These are phyloP conservation scores for Drosophila arizonae DNA, from an alignment of 1,140 invertebrate species.

Conservation along the genomic window DNA sequence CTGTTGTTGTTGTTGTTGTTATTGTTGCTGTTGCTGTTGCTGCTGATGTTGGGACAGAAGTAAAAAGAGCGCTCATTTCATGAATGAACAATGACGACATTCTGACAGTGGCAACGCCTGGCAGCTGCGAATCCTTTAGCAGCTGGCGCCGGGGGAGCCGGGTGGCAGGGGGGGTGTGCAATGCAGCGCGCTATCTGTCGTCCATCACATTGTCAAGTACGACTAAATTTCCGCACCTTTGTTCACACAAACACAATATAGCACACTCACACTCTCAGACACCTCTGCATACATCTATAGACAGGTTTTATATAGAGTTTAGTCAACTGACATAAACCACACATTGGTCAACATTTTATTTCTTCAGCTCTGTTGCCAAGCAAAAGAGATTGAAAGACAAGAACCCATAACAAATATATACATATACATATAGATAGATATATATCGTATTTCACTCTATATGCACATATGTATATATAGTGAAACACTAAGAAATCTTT, in stretches of 20 bases:
- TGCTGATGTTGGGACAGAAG: slow-evolving; percentile 47
- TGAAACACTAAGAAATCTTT: too few species aligned
- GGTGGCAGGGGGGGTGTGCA: slow-evolving; percentile 1
- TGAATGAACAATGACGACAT: slow-evolving; percentile 81
- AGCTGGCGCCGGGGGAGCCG: neutral
- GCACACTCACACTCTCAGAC: too few species aligned
- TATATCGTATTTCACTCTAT: too few species aligned
- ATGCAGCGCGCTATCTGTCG: slow-evolving; percentile 64
- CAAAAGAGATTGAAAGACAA: neutral
- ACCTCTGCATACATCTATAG: neutral
- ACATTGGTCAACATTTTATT: slow-evolving; percentile 8
- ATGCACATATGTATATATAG: too few species aligned
- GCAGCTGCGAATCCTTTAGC: slow-evolving; percentile 18
- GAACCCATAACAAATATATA: neutral
- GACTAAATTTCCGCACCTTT: slow-evolving; percentile 64
- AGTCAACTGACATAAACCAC: slow-evolving; percentile 5
- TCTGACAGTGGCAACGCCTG: slow-evolving; percentile 72
- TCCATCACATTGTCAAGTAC: slow-evolving; percentile 73
- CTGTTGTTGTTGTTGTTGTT: slow-evolving; percentile 3
- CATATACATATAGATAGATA: neutral
- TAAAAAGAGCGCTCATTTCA: slow-evolving; percentile 75
- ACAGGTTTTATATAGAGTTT: slow-evolving; percentile 4
- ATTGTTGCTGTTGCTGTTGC: slow-evolving; percentile 25
- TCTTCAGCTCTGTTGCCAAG: slow-evolving; percentile 2
- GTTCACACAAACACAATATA: slow-evolving; percentile 8